Evolutionary conservation across 2,797 vertebrate genomes (phyloP).

Genomic region (Sarcoramphus papa): DNA sequence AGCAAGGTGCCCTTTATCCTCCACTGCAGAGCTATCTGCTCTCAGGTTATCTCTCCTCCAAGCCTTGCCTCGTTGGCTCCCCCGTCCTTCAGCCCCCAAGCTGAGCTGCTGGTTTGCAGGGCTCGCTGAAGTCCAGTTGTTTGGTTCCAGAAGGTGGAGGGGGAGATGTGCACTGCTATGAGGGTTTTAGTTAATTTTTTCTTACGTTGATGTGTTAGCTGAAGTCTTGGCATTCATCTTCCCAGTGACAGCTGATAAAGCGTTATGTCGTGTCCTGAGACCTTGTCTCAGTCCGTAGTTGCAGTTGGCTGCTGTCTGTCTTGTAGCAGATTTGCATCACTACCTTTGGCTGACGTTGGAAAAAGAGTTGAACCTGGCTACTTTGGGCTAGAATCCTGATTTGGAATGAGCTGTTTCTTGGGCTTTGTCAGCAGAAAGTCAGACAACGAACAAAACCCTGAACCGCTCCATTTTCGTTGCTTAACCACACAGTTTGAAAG

Average conservation of each 20-base stretch:
- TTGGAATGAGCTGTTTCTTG: background rate
- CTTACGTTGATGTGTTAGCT: background rate
- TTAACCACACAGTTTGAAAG: background rate
- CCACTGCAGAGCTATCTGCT: background rate
- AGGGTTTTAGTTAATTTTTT: slow-evolving; percentile 47
- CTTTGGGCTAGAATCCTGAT: background rate
- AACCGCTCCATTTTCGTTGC: accelerated
- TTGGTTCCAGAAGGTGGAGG: background rate
- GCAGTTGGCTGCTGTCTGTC: background rate
- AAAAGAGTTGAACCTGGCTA: background rate
- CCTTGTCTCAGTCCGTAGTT: background rate
- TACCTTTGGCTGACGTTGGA: background rate
- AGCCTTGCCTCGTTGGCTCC: background rate
- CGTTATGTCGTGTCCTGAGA: background rate
- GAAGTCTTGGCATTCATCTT: background rate
- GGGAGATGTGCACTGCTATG: background rate
- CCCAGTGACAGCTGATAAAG: slow-evolving; percentile 16
- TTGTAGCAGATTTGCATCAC: background rate
- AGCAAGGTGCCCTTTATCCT: slow-evolving; percentile 64
- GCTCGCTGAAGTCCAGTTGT: background rate
- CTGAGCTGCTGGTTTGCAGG: background rate
- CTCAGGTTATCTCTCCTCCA: slow-evolving; percentile 18
- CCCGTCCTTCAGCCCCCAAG: background rate
- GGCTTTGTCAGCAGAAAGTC: background rate
- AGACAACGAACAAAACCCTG: background rate